Conservation (phyloP, 2,888 invertebrate genomes). For the Heliconius erato region DNA sequence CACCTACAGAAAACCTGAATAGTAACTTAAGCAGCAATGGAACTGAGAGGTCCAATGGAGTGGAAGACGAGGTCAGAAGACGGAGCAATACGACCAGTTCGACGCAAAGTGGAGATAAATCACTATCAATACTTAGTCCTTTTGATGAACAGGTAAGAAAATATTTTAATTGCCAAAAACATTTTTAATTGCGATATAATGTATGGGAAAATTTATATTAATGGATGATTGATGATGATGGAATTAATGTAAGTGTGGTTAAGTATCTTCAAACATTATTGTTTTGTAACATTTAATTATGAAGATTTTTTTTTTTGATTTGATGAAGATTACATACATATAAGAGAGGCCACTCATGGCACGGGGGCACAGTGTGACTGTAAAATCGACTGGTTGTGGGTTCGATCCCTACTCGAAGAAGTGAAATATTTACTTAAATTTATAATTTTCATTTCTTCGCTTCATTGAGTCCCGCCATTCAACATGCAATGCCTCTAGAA, state of each 20-base stretch:
- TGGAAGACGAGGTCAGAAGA: conserved; percentile 83
- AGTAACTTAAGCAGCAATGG: conserved; percentile 77
- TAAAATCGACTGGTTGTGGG: no score
- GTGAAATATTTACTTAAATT: no score
- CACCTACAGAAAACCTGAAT: conserved; percentile 70
- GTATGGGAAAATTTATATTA: neutral
- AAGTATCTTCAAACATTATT: neutral
- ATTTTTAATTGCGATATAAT: neutral
- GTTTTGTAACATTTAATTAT: no score
- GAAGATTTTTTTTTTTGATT: no score
- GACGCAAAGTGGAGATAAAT: conserved; percentile 80
- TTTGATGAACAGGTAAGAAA: conserved; percentile 90
- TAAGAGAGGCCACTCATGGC: no score
- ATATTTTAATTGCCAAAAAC: neutral
- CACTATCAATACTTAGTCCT: conserved; percentile 90
- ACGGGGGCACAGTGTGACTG: no score
- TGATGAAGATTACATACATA: no score
- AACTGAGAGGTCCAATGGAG: conserved; percentile 63
- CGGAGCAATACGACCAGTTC: conserved; percentile 78
- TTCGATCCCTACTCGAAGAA: no score
- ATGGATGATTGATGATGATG: no score
- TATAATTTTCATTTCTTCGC: no score
- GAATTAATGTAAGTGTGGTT: neutral
- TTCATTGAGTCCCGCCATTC: no score
- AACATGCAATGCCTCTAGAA: no score